A percentile compares a stretch with the other conserved stretches of the same genome.
Conservation (phyloP, 2,797 vertebrate genomes). For the Bradypodion ventrale region DNA sequence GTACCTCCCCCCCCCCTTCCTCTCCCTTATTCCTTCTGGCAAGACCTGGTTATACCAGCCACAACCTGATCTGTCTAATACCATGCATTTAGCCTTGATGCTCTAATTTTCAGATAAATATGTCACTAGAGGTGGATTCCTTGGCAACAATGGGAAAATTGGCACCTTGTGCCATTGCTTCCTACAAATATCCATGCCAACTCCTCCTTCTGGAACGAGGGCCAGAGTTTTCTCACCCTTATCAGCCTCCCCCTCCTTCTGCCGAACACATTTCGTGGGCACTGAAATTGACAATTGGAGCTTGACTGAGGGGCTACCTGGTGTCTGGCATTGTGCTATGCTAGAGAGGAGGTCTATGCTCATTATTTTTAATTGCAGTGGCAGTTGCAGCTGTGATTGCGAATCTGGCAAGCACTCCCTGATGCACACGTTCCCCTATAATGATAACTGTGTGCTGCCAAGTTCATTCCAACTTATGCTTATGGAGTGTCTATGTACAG, state of each 20-base stretch:
- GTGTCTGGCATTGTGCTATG: conserved; percentile 37
- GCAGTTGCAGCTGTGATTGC: not conserved
- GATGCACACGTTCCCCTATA: too few relatives aligned
- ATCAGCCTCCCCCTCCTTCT: conserved; percentile 16
- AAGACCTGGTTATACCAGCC: not conserved
- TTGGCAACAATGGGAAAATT: not conserved
- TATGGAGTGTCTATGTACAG: too few relatives aligned
- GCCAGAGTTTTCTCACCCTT: conserved; percentile 6
- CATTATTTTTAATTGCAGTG: conserved; percentile 53
- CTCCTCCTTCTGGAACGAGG: conserved; percentile 5
- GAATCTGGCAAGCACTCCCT: conserved; percentile 1
- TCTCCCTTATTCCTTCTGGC: not conserved
- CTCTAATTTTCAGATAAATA: not conserved
- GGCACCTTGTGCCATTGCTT: not conserved
- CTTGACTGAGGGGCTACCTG: conserved; percentile 45
- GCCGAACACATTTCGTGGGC: conserved; percentile 36
- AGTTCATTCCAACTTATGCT: too few relatives aligned
- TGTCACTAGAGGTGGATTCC: not conserved
- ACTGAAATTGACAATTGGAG: conserved; percentile 41
- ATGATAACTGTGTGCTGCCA: too few relatives aligned
- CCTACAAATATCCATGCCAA: not conserved
- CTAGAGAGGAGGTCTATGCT: conserved; percentile 37
- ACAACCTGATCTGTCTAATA: not conserved
- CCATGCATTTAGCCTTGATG: not conserved
- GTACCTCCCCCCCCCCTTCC: not conserved